These are phyloP conservation scores for Sebastes diaconus DNA, from an alignment of 2,797 vertebrate genomes.

Conservation along the genomic window DNA sequence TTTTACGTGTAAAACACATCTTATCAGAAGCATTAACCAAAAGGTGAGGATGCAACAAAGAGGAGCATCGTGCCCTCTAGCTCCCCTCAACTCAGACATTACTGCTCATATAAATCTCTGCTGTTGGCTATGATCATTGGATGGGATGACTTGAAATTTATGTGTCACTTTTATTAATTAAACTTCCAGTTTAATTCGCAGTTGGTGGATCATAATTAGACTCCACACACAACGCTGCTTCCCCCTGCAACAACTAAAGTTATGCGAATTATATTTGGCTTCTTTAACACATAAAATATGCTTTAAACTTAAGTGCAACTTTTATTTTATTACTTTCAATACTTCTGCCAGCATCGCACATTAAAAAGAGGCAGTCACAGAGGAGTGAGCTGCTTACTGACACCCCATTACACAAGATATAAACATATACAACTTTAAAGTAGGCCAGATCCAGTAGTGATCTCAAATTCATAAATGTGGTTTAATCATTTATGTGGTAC, in stretches of 20 bases:
- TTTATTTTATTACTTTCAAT: background rate
- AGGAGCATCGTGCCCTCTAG: background rate
- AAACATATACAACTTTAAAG: background rate
- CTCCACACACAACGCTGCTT: background rate
- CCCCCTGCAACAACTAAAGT: background rate
- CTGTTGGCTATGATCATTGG: background rate
- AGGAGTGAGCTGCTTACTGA: background rate
- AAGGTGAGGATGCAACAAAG: conserved; percentile 2
- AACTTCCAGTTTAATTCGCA: background rate
- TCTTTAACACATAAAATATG: background rate
- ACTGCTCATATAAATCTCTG: conserved; percentile 12
- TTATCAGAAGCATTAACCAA: conserved; percentile 16
- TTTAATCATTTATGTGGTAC: too few species aligned
- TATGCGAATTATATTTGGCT: background rate
- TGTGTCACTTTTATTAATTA: background rate
- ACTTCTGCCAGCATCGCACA: background rate
- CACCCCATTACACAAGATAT: background rate
- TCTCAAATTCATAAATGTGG: background rate
- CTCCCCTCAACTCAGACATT: background rate
- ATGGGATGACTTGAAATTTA: background rate
- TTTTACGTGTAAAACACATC: background rate
- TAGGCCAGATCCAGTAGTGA: background rate
- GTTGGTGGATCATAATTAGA: background rate
- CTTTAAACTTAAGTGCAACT: background rate
- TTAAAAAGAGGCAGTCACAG: background rate